Base-by-base conservation (phyloP, 1,140 invertebrate genomes). In the Zeugodacus cucurbitae region DNA sequence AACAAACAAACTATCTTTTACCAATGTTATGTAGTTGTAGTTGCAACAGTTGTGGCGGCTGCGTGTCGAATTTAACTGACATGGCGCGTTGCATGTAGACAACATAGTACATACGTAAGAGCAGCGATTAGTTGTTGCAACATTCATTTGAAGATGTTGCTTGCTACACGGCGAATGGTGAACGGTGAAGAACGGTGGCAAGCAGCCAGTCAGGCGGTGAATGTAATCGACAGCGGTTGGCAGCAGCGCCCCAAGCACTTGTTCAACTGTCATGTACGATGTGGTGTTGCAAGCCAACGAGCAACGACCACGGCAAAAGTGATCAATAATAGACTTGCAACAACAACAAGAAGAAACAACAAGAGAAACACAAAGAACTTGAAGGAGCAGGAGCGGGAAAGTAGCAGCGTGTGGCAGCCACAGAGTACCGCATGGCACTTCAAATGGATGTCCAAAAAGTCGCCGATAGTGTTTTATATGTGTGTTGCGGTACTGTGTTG, bases 291-390 rank as follows among this genome's bases (percentile, higher is more conserved):
- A 29, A 82, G 74, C 34, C 37, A 70, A 62, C 58, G 58, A 26
- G 26, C 32, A 26, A 48, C 74, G 37, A 82, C 74, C 74, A 82
- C 11, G 41, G n/a, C 74, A 10, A n/a, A n/a, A 82, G 41, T 82
- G 74, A 48, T 82, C 74, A 82, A 82, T 82, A 82, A 82, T 82
- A 82, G 41, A 82, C 74, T 82, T 48, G 74, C 74, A 82, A 82
- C 41, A 74, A 67, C 17, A 41, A 32, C 7, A 67, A 32, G 2
- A 67, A 67, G 11, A 5, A n/a, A 14, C 32, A 34, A 8, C 3
- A 20, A 34, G 7, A 32, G 17, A 41, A 41, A 7, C 7, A 41
- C 3, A 41, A 3, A 14, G 14, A 54, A 4, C 44, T 48, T 48
- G 17, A 54, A 70, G 3, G 1, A 44, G 70, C 22, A 11, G 37